These are phyloP conservation scores for Eubasilissa regina DNA, from an alignment of 1,140 invertebrate species.

Conservation along the genomic window DNA sequence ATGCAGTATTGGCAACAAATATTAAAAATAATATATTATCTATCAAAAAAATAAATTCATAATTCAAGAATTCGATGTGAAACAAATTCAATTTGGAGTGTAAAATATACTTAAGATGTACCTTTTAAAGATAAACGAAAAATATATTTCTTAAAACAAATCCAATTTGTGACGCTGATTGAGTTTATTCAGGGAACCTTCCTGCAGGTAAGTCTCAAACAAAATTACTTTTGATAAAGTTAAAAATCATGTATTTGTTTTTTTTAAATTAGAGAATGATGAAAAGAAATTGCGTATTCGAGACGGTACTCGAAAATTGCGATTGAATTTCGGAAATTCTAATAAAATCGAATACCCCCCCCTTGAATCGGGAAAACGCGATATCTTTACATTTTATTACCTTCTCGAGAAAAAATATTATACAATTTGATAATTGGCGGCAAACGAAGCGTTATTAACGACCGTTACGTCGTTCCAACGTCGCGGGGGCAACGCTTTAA, in stretches of 20 bases:
- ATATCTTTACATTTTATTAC: background rate
- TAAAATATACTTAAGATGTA: too few relatives aligned
- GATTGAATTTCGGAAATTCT: background rate
- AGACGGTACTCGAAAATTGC: background rate
- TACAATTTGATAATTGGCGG: conserved; percentile 56
- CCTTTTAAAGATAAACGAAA: too few relatives aligned
- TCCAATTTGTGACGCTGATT: conserved; percentile 1
- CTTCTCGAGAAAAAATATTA: conserved; percentile 48
- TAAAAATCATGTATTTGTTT: background rate
- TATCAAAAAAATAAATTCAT: too few relatives aligned
- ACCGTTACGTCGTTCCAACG: background rate
- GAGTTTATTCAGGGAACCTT: background rate
- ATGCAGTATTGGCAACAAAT: too few relatives aligned
- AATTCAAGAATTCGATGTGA: too few relatives aligned
- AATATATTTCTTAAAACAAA: background rate
- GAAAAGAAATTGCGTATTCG: background rate
- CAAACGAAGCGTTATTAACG: conserved; percentile 53
- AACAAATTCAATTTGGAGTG: too few relatives aligned
- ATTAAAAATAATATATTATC: too few relatives aligned
- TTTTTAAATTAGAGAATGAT: background rate
- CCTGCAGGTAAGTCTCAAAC: background rate
- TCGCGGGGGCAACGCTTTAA: background rate
- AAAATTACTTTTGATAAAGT: background rate
- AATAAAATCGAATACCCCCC: background rate
- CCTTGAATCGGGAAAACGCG: background rate